Conservation (phyloP, 2,113 vertebrate genomes). For the Dipodomys stephensi region DNA sequence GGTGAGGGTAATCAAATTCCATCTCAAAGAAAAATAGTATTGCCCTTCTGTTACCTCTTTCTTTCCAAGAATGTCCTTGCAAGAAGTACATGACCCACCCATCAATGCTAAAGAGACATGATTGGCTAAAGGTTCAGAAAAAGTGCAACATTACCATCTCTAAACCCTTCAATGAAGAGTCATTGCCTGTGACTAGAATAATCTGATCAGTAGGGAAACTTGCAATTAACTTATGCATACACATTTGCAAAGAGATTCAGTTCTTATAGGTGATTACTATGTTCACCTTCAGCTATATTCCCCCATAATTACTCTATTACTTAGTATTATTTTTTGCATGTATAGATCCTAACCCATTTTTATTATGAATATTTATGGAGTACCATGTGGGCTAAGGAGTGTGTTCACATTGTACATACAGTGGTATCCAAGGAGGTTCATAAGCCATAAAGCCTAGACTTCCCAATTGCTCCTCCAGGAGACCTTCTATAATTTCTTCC, state of each 20-base stretch:
- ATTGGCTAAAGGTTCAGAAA: not conserved
- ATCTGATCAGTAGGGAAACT: not conserved
- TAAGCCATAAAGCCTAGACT: not conserved
- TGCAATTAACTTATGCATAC: not conserved
- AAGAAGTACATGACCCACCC: not conserved
- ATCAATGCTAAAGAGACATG: conserved; percentile 43
- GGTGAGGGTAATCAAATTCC: conserved; percentile 56
- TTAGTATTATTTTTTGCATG: conserved; percentile 1
- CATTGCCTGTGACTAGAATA: not conserved
- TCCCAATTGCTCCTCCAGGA: not conserved
- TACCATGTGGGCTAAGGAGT: not conserved
- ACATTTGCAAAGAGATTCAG: conserved; percentile 23
- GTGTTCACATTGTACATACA: not conserved
- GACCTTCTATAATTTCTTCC: not conserved
- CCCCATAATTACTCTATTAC: not conserved
- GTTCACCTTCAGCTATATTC: conserved; percentile 17
- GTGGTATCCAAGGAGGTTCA: not conserved
- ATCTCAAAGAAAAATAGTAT: conserved; percentile 61
- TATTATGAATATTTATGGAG: conserved; percentile 33
- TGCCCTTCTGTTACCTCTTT: conserved; percentile 27
- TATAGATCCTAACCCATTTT: conserved; percentile 21
- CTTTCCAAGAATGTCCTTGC: conserved; percentile 36
- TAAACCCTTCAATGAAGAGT: conserved; percentile 38
- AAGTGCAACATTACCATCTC: not conserved
- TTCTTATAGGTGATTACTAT: conserved; percentile 34